Evolutionary conservation across 37 sponge, comb jelly and placozoan species (phyloP).

Genomic region (Aphrocallistes beatrix): DNA sequence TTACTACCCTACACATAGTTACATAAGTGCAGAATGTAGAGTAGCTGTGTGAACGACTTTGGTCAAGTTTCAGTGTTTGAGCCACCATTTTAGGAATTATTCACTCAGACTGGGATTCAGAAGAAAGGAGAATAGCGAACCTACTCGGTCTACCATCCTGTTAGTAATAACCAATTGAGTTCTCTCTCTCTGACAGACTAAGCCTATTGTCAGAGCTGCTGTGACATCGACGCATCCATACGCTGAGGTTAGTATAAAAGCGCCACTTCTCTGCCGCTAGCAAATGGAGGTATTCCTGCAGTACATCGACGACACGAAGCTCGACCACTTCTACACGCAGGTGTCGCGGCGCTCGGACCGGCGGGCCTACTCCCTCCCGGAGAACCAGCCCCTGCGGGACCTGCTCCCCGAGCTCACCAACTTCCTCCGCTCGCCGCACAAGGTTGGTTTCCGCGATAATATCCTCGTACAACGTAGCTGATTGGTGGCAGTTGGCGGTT

Average conservation of each 20-base stretch:
- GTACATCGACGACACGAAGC: constrained; percentile 12
- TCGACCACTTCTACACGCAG: constrained; percentile 14
- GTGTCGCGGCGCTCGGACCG: background rate
- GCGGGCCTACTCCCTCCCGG: background rate
- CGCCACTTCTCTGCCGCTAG: background rate
- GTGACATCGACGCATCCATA: background rate
- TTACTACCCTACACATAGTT: no score
- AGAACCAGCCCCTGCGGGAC: constrained; percentile 14
- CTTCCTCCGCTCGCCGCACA: background rate
- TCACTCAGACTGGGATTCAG: no score
- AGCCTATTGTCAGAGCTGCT: constrained; percentile 83
- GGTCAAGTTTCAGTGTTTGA: no score
- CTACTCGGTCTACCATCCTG: no score
- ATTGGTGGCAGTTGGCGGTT: no score
- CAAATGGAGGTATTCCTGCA: background rate
- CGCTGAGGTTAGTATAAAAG: background rate
- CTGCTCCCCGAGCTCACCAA: background rate
- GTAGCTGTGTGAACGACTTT: no score
- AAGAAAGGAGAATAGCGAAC: no score
- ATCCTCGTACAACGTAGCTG: no score
- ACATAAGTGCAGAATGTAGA: no score
- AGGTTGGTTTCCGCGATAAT: no score
- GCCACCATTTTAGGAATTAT: no score
- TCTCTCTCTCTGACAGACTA: constrained; percentile 79
- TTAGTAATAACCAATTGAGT: no score